These are phyloP conservation scores for Charadrius vociferus DNA, from an alignment of 2,113 vertebrate species.

Conservation along the genomic window DNA sequence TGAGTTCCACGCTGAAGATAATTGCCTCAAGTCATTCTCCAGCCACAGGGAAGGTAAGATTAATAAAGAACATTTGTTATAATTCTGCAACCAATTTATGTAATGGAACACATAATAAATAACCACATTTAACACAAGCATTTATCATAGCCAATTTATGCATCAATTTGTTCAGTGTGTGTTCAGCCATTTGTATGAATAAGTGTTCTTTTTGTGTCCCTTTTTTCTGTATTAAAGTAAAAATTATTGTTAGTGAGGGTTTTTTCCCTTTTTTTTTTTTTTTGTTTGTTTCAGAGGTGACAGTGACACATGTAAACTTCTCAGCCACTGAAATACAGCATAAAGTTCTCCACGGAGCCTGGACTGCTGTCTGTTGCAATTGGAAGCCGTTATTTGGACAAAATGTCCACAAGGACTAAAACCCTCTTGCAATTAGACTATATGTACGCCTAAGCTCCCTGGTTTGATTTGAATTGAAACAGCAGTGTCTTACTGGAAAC, in stretches of 20 bases:
- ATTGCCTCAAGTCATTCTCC: constrained; percentile 52
- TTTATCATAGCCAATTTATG: constrained; percentile 74
- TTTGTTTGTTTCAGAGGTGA: background rate
- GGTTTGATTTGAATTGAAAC: background rate
- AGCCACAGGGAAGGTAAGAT: constrained; percentile 67
- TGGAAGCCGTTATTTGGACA: constrained; percentile 46
- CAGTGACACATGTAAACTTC: background rate
- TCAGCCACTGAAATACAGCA: background rate
- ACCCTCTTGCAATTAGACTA: background rate
- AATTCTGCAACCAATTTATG: constrained; percentile 73
- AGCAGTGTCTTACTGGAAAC: background rate
- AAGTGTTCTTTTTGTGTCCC: constrained; percentile 21
- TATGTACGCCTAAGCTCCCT: background rate
- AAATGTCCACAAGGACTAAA: background rate
- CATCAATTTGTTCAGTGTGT: constrained; percentile 64
- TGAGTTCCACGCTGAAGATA: constrained; percentile 55
- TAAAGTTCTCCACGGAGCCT: constrained; percentile 9
- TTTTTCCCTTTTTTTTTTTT: background rate
- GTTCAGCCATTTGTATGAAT: constrained; percentile 65
- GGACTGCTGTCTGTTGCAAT: background rate
- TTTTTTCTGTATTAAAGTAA: constrained; percentile 32
- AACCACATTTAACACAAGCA: constrained; percentile 55
- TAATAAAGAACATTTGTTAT: constrained; percentile 77
- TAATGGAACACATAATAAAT: constrained; percentile 76
- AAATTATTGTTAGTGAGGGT: background rate